Evolutionary conservation across 2,888 invertebrate species (phyloP).

Genomic region (Melanargia galathea): DNA sequence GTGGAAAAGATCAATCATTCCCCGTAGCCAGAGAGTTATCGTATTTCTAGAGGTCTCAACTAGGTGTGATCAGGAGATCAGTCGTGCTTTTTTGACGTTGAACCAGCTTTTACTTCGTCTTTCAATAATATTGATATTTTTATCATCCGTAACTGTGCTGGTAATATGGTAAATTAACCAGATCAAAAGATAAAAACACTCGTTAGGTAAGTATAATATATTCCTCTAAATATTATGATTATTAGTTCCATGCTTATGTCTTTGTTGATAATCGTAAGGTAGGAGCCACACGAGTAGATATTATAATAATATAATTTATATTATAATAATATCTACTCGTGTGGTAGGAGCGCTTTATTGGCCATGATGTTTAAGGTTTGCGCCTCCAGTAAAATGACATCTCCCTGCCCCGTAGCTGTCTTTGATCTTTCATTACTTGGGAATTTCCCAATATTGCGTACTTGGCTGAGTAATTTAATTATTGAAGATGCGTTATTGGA

Average conservation of each 20-base stretch:
- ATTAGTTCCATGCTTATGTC: too few relatives aligned
- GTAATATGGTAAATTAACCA: too few relatives aligned
- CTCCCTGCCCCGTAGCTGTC: constrained; percentile 23
- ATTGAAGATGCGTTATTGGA: constrained; percentile 20
- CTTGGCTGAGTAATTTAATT: constrained; percentile 19
- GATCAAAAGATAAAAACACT: too few relatives aligned
- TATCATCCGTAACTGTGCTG: too few relatives aligned
- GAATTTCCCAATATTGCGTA: constrained; percentile 13
- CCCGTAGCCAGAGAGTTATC: constrained; percentile 9
- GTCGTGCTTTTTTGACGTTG: too few relatives aligned
- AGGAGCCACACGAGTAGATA: too few relatives aligned
- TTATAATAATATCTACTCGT: too few relatives aligned
- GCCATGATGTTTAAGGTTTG: background rate
- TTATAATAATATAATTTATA: too few relatives aligned
- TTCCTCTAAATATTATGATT: too few relatives aligned
- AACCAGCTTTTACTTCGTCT: background rate
- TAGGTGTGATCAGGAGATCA: too few relatives aligned
- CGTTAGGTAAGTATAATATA: too few relatives aligned
- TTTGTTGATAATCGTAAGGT: too few relatives aligned
- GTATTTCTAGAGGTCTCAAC: background rate
- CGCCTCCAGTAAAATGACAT: background rate
- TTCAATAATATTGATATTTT: background rate
- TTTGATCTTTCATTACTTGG: constrained; percentile 38
- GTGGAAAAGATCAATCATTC: constrained; percentile 42
- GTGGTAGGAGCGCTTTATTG: background rate